Evolutionary conservation across 2,113 vertebrate species (phyloP).

Genomic region (Tragelaphus strepsiceros): DNA sequence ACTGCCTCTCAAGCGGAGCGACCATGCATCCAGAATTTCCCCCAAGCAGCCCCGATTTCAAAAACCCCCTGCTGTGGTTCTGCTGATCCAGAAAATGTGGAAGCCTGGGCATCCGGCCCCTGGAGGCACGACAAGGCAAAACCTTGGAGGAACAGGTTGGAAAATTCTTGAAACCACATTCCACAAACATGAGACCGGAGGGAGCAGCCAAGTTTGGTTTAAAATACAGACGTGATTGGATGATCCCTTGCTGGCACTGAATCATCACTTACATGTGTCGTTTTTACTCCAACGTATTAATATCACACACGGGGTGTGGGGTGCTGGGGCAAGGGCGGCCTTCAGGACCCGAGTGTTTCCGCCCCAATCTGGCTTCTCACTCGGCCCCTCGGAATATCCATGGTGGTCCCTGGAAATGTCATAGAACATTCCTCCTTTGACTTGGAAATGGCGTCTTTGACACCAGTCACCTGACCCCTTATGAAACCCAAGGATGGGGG

Average conservation of each 20-base stretch:
- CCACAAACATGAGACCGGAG: neutral
- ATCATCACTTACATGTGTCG: neutral
- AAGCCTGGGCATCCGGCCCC: neutral
- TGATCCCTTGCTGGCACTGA: rapidly evolving
- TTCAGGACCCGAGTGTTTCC: rapidly evolving
- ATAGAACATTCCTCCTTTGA: neutral
- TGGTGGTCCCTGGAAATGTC: neutral
- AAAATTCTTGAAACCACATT: neutral
- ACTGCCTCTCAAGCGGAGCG: neutral
- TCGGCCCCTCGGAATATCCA: neutral
- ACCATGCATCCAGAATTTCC: rapidly evolving
- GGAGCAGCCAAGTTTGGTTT: neutral
- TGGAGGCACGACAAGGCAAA: rapidly evolving
- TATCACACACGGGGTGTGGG: neutral
- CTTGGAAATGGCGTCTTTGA: neutral
- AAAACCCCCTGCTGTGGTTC: rapidly evolving
- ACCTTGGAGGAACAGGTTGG: rapidly evolving
- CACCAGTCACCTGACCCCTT: neutral
- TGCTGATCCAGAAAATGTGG: neutral
- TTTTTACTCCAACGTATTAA: rapidly evolving
- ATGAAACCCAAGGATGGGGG: neutral
- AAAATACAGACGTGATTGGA: neutral
- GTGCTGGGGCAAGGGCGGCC: neutral
- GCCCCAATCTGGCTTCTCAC: neutral
- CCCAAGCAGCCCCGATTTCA: neutral